phyloP scores from a whole-genome alignment of 2,113 vertebrate genomes.

The Channa maculata region DNA sequence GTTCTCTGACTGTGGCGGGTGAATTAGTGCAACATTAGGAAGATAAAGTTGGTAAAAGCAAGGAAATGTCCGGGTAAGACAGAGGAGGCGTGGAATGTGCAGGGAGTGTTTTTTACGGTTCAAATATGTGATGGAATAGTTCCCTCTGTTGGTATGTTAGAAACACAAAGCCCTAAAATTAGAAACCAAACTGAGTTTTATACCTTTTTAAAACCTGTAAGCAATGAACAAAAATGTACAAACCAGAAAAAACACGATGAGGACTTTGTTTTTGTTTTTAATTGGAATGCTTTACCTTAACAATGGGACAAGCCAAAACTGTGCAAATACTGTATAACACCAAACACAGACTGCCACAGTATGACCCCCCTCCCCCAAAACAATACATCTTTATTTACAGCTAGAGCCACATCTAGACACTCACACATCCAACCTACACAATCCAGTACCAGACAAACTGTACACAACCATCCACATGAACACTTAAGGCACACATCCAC shows the following conservation, averaged over 20 bases:
- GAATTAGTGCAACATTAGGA: slow-evolving; percentile 27
- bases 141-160: slow-evolving; percentile 45
- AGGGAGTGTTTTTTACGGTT: neutral
- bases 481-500: slow-evolving; percentile 65
- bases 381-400: slow-evolving; percentile 54
- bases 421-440: slow-evolving; percentile 33
- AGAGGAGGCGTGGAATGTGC: slow-evolving; percentile 3
- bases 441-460: slow-evolving; percentile 38
- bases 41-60: slow-evolving; percentile 16
- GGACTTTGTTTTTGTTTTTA: slow-evolving; percentile 52
- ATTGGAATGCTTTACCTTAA: slow-evolving; percentile 74
- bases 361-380: slow-evolving; percentile 20
- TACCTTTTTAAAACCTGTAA: no score
- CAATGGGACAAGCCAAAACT: slow-evolving; percentile 68
- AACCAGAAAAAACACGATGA: slow-evolving; percentile 1
- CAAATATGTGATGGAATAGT: slow-evolving; percentile 30
- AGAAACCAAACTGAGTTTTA: neutral
- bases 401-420: slow-evolving; percentile 41
- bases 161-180: neutral
- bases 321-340: slow-evolving; percentile 62
- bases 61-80: slow-evolving; percentile 5
- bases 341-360: slow-evolving; percentile 43
- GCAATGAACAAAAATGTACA: neutral
- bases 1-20: slow-evolving; percentile 2
- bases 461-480: slow-evolving; percentile 51